Conservation (phyloP, 1,140 invertebrate species). For the Formica selysi region DNA sequence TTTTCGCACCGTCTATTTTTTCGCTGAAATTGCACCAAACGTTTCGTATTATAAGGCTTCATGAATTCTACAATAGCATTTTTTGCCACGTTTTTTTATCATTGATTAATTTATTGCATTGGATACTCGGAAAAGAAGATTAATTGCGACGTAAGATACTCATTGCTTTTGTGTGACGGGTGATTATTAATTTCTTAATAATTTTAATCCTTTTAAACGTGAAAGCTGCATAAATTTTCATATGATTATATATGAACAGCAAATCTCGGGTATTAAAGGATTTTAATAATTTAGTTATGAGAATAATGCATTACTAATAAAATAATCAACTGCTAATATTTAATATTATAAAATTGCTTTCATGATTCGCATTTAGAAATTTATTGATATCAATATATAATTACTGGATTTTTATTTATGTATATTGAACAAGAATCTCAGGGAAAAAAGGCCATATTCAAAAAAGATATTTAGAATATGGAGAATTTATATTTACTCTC, state of each 20-base stretch:
- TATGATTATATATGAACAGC: not conserved
- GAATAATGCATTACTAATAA: not conserved
- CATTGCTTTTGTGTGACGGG: not conserved
- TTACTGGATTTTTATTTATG: not conserved
- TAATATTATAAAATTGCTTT: slow-evolving; percentile 14
- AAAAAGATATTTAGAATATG: not conserved
- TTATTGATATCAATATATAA: not conserved
- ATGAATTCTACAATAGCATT: not conserved
- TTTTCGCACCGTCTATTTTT: slow-evolving; percentile 60
- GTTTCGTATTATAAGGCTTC: not conserved
- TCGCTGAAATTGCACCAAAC: slow-evolving; percentile 4
- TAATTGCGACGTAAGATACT: not conserved
- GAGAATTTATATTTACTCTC: not conserved
- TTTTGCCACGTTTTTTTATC: slow-evolving; percentile 1
- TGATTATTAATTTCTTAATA: slow-evolving; percentile 4
- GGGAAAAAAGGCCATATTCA: not conserved
- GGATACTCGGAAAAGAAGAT: not conserved
- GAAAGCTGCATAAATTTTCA: not conserved
- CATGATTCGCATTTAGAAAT: not conserved
- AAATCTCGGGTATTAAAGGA: not conserved
- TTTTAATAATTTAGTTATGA: slow-evolving; percentile 4
- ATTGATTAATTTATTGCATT: slow-evolving; percentile 10
- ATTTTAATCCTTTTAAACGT: slow-evolving; percentile 11
- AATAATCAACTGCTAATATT: slow-evolving; percentile 12
- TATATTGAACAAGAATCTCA: not conserved